Evolutionary conservation across 1,140 invertebrate species (phyloP), one percentile per base, ranked within the genome.

Genomic region (Lordiphosa clarofinis): DNA sequence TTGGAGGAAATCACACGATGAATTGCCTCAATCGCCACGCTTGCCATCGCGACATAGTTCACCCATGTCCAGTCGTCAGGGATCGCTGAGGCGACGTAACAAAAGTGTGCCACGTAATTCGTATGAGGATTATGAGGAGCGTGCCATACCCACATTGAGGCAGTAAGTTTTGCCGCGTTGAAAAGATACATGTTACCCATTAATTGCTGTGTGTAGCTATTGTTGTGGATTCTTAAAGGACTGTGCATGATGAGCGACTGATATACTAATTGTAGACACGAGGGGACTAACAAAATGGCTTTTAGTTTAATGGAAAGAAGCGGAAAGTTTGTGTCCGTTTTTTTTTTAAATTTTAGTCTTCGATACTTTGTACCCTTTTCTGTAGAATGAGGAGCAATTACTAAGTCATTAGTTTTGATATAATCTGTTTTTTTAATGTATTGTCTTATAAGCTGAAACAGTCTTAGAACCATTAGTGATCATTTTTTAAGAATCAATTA

Each of bases 61-160:
- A 6, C 82, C 89, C 7, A 84, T 88, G 58, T 90, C 89, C 21
- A 91, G 89, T n/a, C 90, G 91, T 4, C 91, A 92, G 36, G 92
- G 92, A 38, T 93, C 92, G 0, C 87, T 93, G 28, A 90, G 94
- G 64, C 90, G 94, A 47, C 92, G 94, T 79, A 95, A 95, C 47
- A 94, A 94, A 89, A 94, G 94, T 19, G 93, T 93, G 1, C 89
- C 92, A 1, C 92, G 93, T 54, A 94, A 93, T n/a, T 95, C 94
- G 6, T 96, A 95, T 75, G 95, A 95, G 88, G 94, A 95, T 37
- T 96, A 96, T 81, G 96, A 97, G 82, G 95, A 97, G 75, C 90
- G 95, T 57, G 92, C 94, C 0, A 91, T 97, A 63, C 96, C 96
- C 21, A 94, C 95, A 15, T 89, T 96, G 6, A 93, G 94, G 88